These are phyloP conservation scores for Neotragus moschatus DNA, from an alignment of 2,113 vertebrate species.

Conservation along the genomic window DNA sequence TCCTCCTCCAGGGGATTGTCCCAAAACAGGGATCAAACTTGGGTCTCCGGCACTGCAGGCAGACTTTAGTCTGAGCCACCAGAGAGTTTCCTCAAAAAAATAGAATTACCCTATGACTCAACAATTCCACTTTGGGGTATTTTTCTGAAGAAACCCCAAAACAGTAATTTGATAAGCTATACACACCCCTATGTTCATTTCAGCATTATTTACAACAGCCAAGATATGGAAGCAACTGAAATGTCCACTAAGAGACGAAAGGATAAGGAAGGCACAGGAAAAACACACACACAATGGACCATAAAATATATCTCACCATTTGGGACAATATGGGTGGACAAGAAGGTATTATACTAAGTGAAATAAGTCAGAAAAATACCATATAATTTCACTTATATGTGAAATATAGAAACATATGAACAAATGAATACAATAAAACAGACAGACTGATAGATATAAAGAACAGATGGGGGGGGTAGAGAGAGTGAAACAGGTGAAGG, in stretches of 20 bases:
- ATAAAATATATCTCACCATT: not conserved
- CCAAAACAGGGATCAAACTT: not conserved
- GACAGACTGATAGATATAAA: not conserved
- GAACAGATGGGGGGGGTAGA: not conserved
- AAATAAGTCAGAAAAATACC: not conserved
- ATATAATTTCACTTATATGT: not conserved
- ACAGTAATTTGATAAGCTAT: not conserved
- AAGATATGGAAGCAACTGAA: not conserved
- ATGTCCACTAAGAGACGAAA: not conserved
- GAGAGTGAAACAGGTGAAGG: not conserved
- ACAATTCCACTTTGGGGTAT: not conserved
- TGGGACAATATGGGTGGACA: not conserved
- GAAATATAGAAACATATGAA: not conserved
- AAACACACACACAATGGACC: not conserved
- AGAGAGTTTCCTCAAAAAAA: not conserved
- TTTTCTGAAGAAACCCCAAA: not conserved
- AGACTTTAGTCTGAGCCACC: not conserved
- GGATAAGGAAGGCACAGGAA: not conserved
- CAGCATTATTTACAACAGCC: not conserved
- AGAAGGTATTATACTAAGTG: not conserved
- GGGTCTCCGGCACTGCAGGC: not conserved
- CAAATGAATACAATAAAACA: not conserved
- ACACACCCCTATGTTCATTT: not conserved
- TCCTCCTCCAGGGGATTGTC: not conserved
- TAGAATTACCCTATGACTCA: not conserved